phyloP scores from a whole-genome alignment of 2,888 invertebrate species.

The Ochlodes sylvanus region DNA sequence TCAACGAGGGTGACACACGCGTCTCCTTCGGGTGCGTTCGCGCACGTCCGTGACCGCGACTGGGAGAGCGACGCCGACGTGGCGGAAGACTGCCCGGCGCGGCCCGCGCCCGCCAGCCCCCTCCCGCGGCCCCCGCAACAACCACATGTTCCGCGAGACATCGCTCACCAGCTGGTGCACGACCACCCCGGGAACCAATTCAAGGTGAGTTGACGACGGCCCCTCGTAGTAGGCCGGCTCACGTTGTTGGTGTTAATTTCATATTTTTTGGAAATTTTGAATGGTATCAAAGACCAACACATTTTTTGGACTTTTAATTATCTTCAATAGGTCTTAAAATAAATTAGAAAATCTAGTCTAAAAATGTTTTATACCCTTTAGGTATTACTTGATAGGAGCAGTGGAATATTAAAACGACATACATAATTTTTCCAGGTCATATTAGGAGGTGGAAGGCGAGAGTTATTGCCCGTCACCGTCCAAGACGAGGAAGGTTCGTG shows the following conservation, averaged over 20 bases:
- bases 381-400: too few species aligned
- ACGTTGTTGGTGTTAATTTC: too few species aligned
- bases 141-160: constrained; percentile 78
- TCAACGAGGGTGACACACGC: constrained; percentile 92
- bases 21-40: constrained; percentile 87
- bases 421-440: constrained; percentile 78
- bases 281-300: too few species aligned
- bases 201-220: constrained; percentile 75
- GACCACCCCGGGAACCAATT: constrained; percentile 87
- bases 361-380: too few species aligned
- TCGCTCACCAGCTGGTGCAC: constrained; percentile 88
- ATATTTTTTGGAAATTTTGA: too few species aligned
- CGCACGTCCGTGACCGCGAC: constrained; percentile 87
- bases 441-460: constrained; percentile 89
- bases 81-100: constrained; percentile 80
- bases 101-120: constrained; percentile 85
- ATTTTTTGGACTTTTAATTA: too few species aligned
- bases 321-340: too few species aligned
- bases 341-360: too few species aligned
- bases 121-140: constrained; percentile 87
- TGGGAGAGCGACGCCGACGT: constrained; percentile 89
- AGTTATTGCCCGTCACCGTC: constrained; percentile 84
- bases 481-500: constrained; percentile 80
- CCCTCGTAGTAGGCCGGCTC: too few species aligned
- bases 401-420: too few species aligned